Percentiles rank a stretch among this genome's conserved stretches.
Evolutionary conservation across 2,113 vertebrate genomes (phyloP).

Genomic region (Hippoglossus stenolepis): DNA sequence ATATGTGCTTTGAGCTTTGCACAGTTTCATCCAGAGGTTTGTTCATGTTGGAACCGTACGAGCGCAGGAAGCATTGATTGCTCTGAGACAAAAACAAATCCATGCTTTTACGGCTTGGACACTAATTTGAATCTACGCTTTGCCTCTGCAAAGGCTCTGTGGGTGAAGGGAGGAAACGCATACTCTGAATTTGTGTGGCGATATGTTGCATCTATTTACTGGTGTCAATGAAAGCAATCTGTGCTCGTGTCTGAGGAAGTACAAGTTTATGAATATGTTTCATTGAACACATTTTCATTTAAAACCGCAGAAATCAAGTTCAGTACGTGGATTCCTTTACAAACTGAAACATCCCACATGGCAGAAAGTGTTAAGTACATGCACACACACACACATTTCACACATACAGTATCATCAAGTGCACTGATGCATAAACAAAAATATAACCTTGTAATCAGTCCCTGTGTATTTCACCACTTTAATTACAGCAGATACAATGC

Average conservation of each 20-base stretch:
- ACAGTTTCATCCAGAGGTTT: constrained; percentile 48
- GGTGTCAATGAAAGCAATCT: constrained; percentile 38
- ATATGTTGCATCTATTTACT: constrained; percentile 39
- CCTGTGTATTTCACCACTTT: constrained; percentile 11
- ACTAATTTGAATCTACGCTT: constrained; percentile 45
- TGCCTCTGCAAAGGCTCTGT: constrained; percentile 25
- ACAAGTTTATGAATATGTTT: constrained; percentile 3
- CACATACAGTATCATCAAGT: constrained; percentile 13
- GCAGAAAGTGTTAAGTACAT: background rate
- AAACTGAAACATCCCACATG: constrained; percentile 22
- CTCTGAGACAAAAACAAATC: constrained; percentile 65
- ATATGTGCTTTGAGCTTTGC: constrained; percentile 65
- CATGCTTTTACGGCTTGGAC: constrained; percentile 44
- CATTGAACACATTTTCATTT: constrained; percentile 43
- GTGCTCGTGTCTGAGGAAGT: constrained; percentile 3
- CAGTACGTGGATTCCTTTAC: constrained; percentile 16
- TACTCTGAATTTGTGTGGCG: constrained; percentile 31
- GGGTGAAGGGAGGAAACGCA: constrained; percentile 20
- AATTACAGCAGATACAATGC: constrained; percentile 25
- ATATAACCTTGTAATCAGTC: background rate
- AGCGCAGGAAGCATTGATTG: constrained; percentile 47
- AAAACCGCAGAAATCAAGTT: constrained; percentile 21
- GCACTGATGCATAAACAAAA: constrained; percentile 11
- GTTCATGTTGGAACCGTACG: constrained; percentile 29
- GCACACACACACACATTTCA: background rate